phyloP scores from a whole-genome alignment of 1,140 invertebrate species.

The Pomacea maculata region DNA sequence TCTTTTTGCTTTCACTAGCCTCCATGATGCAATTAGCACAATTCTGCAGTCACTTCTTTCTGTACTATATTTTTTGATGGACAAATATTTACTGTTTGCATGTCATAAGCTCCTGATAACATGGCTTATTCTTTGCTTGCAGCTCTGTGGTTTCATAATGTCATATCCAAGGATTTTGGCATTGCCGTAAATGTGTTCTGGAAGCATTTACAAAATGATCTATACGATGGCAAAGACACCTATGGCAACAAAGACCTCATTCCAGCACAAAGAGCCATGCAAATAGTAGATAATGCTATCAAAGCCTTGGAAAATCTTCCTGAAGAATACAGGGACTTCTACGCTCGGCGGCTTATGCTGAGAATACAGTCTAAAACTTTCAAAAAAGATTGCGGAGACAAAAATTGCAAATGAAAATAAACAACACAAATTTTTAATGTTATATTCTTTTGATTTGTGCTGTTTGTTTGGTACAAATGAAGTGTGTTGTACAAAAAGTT shows the following conservation, averaged over 20 bases:
- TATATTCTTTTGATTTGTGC: too few relatives aligned
- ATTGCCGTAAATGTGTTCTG: constrained; percentile 74
- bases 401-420: too few relatives aligned
- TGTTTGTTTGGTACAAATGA: too few relatives aligned
- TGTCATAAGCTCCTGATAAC: not conserved
- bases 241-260: constrained; percentile 72
- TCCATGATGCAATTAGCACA: too few relatives aligned
- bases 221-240: constrained; percentile 71
- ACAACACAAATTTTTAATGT: too few relatives aligned
- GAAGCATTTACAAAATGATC: constrained; percentile 66
- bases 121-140: constrained; percentile 24
- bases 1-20: too few relatives aligned
- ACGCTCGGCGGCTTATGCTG: constrained; percentile 64
- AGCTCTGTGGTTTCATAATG: constrained; percentile 75
- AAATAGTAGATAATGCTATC: constrained; percentile 67
- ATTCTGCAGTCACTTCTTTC: too few relatives aligned
- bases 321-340: constrained; percentile 69
- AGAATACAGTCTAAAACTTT: constrained; percentile 53
- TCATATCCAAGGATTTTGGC: constrained; percentile 68
- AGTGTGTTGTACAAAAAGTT: too few relatives aligned
- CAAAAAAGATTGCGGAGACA: not conserved
- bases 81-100: too few relatives aligned
- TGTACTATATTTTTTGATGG: too few relatives aligned
- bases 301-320: constrained; percentile 67
- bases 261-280: constrained; percentile 66